Percentiles rank a stretch among this genome's conserved stretches.
These are phyloP conservation scores for Anneissia japonica DNA, from an alignment of 35 echinoderm and acorn worm species.

Conservation along the genomic window DNA sequence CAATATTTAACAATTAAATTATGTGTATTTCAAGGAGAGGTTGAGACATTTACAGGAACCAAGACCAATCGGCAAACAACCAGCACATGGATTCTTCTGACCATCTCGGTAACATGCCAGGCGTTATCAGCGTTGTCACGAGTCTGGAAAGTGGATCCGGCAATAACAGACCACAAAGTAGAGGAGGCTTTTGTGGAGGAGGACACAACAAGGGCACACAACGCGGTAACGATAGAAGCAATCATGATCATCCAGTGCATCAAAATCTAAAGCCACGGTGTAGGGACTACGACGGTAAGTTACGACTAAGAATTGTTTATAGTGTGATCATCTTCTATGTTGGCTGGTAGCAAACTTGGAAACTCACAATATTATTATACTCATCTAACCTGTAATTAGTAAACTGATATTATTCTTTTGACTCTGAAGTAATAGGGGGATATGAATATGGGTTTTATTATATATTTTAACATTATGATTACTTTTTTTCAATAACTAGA, in stretches of 20 bases:
- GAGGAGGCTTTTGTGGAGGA: constrained; percentile 2
- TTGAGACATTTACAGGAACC: background rate
- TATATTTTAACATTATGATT: too few relatives aligned
- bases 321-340: too few relatives aligned
- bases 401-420: too few relatives aligned
- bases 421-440: too few relatives aligned
- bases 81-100: background rate
- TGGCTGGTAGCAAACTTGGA: too few relatives aligned
- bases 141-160: background rate
- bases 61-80: background rate
- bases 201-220: background rate
- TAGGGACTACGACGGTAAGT: constrained; percentile 69
- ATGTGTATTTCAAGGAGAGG: too few relatives aligned
- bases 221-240: background rate
- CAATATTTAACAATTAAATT: too few relatives aligned
- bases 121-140: constrained; percentile 44
- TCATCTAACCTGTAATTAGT: too few relatives aligned
- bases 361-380: too few relatives aligned
- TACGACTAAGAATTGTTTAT: too few relatives aligned
- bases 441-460: too few relatives aligned
- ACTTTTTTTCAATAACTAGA: too few relatives aligned
- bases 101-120: background rate
- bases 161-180: constrained; percentile 10
- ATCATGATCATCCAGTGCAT: background rate
- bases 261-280: constrained; percentile 24